Conservation (phyloP, 2,113 vertebrate genomes). For the Fregetta grallaria region DNA sequence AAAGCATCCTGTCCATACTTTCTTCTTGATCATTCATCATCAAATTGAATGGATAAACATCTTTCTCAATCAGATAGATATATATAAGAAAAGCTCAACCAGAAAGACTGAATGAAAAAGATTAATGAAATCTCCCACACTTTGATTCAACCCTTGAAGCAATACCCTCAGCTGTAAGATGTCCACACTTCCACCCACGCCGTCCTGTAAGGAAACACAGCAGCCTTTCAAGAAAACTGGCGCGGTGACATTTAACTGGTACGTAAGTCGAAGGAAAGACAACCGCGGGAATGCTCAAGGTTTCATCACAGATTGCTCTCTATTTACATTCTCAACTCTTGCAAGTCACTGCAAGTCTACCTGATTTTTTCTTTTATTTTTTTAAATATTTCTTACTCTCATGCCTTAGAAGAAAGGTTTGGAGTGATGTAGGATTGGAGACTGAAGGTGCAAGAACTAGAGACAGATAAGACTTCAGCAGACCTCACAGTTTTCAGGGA, state of each 20-base stretch:
- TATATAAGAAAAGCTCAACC: conserved; percentile 20
- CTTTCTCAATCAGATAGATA: conserved; percentile 29
- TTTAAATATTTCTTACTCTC: neutral
- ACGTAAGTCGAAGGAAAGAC: neutral
- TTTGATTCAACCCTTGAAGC: conserved; percentile 11
- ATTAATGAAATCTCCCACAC: conserved; percentile 1
- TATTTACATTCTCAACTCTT: neutral
- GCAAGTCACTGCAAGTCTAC: neutral
- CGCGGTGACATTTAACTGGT: neutral
- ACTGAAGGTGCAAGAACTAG: neutral
- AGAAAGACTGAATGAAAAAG: conserved; percentile 17
- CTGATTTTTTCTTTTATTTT: neutral
- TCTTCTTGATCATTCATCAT: conserved; percentile 34
- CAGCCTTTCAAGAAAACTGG: neutral
- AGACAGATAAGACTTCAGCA: neutral
- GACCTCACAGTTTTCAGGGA: neutral
- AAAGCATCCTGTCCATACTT: conserved; percentile 35
- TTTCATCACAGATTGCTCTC: neutral
- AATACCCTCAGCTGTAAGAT: neutral
- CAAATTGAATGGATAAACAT: neutral
- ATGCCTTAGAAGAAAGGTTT: neutral
- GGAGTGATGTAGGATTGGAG: neutral
- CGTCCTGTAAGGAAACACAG: neutral
- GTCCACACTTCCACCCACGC: neutral
- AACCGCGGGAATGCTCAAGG: neutral